Conservation (phyloP, 92 coral and sea anemone genomes). For the Meandrina meandrites region DNA sequence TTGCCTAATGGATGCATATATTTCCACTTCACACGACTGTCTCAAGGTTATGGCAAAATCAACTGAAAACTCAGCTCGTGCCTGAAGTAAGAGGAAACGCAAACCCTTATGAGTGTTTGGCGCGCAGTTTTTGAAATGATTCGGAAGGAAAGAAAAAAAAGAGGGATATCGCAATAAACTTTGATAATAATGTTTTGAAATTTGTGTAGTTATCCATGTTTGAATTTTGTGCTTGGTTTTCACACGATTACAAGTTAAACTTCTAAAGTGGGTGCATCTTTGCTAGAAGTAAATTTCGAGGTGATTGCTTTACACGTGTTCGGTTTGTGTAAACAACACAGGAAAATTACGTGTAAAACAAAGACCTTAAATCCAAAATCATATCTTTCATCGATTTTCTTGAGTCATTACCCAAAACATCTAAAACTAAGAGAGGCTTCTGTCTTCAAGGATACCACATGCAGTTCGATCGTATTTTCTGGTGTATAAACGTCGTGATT, state of each 20-base stretch:
- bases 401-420: neutral
- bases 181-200: neutral
- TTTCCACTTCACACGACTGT: neutral
- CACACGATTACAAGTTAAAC: no score
- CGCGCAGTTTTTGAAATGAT: neutral
- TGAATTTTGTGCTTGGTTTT: neutral
- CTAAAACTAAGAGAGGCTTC: neutral
- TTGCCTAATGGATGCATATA: neutral
- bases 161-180: neutral
- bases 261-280: neutral
- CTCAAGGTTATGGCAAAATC: neutral
- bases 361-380: neutral
- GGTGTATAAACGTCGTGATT: no score
- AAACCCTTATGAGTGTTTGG: neutral
- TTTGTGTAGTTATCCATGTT: neutral
- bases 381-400: neutral
- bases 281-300: neutral
- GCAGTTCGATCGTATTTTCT: neutral
- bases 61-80: neutral
- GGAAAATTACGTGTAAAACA: neutral
- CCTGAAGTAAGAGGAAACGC: neutral
- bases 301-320: neutral
- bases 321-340: neutral
- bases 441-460: no score
- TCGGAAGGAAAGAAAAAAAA: neutral